Evolutionary conservation across 2,797 vertebrate species (phyloP), one percentile per base, ranked within the genome.

Genomic region (Bradypodion pumilum): DNA sequence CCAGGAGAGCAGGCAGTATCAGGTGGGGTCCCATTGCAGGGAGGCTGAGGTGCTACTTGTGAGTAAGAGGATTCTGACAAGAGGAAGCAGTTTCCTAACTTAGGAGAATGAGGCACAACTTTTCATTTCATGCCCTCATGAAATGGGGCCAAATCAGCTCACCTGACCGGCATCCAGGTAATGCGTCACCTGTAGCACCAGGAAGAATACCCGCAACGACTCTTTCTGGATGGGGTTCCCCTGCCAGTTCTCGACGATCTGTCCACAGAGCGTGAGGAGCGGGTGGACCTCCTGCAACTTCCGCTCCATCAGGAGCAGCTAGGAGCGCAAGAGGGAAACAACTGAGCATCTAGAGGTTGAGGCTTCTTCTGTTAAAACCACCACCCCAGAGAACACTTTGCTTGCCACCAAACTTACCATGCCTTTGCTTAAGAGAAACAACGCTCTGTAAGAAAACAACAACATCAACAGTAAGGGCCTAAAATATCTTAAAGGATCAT

Each of bases 201-300:
- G 90, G 96, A 99, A 99, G 94, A 99, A 99, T 5, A 99, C 98
- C 0, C 99, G 95, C 1, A 99, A 92, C 0, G 99, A 99, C 93
- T 99, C 99, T 85, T 99, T 99, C 95, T 99, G 99, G 94, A 99
- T 99, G 87, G 98, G 98, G 87, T 99, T 99, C 23, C 99, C 99
- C 91, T 99, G 98, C 99, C 99, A 99, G 94, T 98, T 99, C 93
- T 99, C 99, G 40, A 99, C 99, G 1, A 99, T 99, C 87, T 99
- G 98, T 83, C 99, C 99, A 0, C 99, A 99, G 29, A 99, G 96
- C 0, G 98, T 99, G 42, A 99, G 97, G 84, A 99, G 95, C 0
- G 98, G 98, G 84, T 99, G 98, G 6, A 99, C 98, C 90, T 99
- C 98, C 56, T 98, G 98, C 59, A 99, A 96, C 89, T 99, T 99